Conservation (phyloP, 2,888 invertebrate species). For the Sphaeridia pumilis region DNA sequence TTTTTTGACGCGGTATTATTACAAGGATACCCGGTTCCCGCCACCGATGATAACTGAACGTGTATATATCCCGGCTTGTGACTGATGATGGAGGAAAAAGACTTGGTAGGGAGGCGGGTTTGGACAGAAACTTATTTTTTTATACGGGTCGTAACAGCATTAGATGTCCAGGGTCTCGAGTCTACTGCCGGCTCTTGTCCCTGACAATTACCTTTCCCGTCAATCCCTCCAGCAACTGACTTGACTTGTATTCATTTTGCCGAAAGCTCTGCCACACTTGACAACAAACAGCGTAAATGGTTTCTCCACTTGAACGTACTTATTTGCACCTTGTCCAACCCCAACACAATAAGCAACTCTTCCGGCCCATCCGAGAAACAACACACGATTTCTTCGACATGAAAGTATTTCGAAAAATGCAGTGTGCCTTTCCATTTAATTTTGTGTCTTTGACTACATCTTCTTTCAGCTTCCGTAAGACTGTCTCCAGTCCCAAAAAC, state of each 20-base stretch:
- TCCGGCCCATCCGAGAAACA: not conserved
- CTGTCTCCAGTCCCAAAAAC: not conserved
- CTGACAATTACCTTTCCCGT: conserved; percentile 13
- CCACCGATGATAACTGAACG: no score
- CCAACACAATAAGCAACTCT: not conserved
- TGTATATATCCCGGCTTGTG: no score
- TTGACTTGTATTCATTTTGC: not conserved
- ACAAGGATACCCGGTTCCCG: no score
- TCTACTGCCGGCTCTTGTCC: conserved; percentile 11
- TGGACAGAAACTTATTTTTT: not conserved
- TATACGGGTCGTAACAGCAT: not conserved
- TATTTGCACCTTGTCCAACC: not conserved
- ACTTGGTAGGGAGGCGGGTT: not conserved
- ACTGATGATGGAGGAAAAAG: conserved; percentile 1
- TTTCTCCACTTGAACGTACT: not conserved
- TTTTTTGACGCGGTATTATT: no score
- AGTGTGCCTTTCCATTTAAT: not conserved
- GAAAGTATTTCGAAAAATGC: not conserved
- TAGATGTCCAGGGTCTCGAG: not conserved
- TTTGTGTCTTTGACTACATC: not conserved
- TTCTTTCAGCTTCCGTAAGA: not conserved
- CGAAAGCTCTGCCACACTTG: not conserved
- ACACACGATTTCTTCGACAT: not conserved
- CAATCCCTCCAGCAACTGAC: conserved; percentile 6
- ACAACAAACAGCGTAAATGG: not conserved